phyloP scores from a whole-genome alignment of 2,888 invertebrate species.

The Zhuqinia jingwanae region DNA sequence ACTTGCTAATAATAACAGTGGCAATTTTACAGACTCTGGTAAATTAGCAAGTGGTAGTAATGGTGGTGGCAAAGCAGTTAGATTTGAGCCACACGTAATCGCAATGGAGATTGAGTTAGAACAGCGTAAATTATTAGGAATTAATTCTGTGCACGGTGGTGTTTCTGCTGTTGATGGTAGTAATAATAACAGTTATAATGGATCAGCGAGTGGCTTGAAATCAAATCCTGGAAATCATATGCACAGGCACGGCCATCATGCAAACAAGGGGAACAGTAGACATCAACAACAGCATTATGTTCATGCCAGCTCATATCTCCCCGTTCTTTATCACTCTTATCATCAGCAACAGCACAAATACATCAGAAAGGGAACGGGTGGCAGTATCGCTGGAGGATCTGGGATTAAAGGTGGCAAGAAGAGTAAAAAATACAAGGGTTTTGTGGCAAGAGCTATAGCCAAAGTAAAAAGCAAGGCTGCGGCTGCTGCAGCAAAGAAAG shows the following conservation, averaged over 20 bases:
- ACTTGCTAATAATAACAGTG: conserved; percentile 40
- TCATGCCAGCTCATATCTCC: conserved; percentile 70
- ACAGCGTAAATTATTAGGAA: conserved; percentile 67
- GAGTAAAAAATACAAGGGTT: conserved; percentile 70
- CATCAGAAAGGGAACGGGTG: conserved; percentile 60
- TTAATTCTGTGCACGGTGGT: conserved; percentile 53
- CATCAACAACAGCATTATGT: conserved; percentile 63
- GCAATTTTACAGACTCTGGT: conserved; percentile 40
- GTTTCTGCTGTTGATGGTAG: neutral
- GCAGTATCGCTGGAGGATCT: conserved; percentile 43
- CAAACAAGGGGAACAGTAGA: conserved; percentile 48
- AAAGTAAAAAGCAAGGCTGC: conserved; percentile 73
- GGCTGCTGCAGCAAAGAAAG: conserved; percentile 28
- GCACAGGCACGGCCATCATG: conserved; percentile 59
- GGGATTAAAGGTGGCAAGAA: conserved; percentile 58
- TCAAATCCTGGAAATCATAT: conserved; percentile 69
- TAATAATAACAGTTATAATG: neutral
- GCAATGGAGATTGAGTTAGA: conserved; percentile 74
- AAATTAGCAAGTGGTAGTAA: conserved; percentile 48
- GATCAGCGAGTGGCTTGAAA: conserved; percentile 37
- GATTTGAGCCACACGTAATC: conserved; percentile 73
- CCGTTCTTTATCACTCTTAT: conserved; percentile 72
- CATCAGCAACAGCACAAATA: conserved; percentile 70
- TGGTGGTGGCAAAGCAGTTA: conserved; percentile 69
- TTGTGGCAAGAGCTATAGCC: conserved; percentile 74